Percentiles rank a stretch among this genome's conserved stretches.
These are phyloP conservation scores for Daphoenositta chrysoptera DNA, from an alignment of 2,113 vertebrate species.

Conservation along the genomic window DNA sequence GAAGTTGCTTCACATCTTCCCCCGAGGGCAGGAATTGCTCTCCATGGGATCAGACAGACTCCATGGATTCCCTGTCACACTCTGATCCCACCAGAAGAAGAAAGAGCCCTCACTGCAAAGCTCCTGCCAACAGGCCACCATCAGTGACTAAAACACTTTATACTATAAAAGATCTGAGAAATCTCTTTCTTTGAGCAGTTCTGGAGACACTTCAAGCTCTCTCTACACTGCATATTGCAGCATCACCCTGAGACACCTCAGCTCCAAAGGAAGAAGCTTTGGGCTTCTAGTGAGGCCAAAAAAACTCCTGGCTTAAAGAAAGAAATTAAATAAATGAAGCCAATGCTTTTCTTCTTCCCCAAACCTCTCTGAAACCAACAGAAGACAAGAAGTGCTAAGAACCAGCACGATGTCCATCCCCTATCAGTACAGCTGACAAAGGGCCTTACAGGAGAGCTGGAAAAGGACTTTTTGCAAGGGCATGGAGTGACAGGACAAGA, in stretches of 20 bases:
- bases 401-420: background rate
- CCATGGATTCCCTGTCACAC: background rate
- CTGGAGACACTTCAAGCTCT: background rate
- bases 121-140: background rate
- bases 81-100: background rate
- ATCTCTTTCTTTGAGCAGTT: background rate
- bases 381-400: background rate
- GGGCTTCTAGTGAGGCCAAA: background rate
- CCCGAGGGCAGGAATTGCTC: accelerated
- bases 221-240: background rate
- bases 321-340: background rate
- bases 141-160: background rate
- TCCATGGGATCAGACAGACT: background rate
- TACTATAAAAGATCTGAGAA: background rate
- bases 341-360: background rate
- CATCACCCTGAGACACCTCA: background rate
- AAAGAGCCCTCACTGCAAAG: background rate
- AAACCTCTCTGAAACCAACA: background rate
- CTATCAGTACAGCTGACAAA: background rate
- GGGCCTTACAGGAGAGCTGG: background rate
- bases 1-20: background rate
- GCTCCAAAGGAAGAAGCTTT: background rate
- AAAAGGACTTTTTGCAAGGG: background rate
- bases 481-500: background rate
- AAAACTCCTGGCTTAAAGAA: background rate